Evolutionary conservation across 2,113 vertebrate species (phyloP).

Genomic region (Neoarius graeffei): DNA sequence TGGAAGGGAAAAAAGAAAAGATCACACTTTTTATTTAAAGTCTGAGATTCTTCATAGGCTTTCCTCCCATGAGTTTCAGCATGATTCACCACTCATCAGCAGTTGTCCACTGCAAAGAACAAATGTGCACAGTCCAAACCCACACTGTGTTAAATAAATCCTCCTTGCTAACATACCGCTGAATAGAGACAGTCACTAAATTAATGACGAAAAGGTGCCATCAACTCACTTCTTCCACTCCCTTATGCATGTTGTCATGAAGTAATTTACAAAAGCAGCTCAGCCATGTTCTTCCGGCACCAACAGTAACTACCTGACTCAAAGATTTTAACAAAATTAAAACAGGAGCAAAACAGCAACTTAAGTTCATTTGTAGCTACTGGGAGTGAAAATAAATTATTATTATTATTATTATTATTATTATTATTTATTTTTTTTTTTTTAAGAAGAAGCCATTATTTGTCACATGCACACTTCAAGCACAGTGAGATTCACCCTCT

Average conservation of each 20-base stretch:
- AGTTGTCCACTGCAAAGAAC: conserved; percentile 38
- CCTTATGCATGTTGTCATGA: conserved; percentile 24
- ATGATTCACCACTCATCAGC: conserved; percentile 43
- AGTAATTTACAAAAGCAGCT: conserved; percentile 28
- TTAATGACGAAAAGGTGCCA: conserved; percentile 38
- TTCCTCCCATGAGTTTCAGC: conserved; percentile 40
- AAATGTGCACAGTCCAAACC: conserved; percentile 44
- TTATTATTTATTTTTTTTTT: too few relatives aligned
- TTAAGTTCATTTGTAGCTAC: neutral
- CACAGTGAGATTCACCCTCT: too few relatives aligned
- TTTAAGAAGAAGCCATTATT: too few relatives aligned
- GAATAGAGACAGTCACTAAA: conserved; percentile 27
- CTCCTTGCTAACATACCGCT: conserved; percentile 30
- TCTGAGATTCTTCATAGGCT: conserved; percentile 38
- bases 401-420: too few relatives aligned
- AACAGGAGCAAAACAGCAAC: neutral
- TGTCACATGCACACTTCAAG: too few relatives aligned
- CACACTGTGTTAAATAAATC: conserved; percentile 35
- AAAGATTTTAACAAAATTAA: conserved; percentile 25
- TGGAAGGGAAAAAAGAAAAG: conserved; percentile 22
- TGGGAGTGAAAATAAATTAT: neutral
- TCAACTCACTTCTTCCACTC: conserved; percentile 27
- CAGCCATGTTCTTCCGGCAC: conserved; percentile 4
- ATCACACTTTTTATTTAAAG: conserved; percentile 50
- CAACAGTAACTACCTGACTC: neutral